Evolutionary conservation across 2,797 vertebrate genomes (phyloP).

Genomic region (Cossypha caffra): DNA sequence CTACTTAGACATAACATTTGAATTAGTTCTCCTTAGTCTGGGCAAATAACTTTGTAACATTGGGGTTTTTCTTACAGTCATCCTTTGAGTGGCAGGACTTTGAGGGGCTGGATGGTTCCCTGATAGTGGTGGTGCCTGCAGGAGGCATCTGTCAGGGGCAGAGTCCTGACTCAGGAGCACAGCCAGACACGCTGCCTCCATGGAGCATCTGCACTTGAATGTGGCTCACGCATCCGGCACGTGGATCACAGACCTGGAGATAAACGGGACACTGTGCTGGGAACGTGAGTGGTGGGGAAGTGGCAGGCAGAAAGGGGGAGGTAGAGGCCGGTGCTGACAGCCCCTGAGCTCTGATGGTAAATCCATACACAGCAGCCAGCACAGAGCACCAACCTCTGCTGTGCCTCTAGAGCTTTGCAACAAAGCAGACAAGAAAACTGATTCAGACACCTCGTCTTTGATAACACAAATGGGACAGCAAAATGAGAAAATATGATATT

Average conservation of each 20-base stretch:
- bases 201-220: rapidly evolving
- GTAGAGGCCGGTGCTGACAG: background rate
- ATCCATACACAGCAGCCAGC: background rate
- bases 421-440: background rate
- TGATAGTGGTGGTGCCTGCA: background rate
- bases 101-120: background rate
- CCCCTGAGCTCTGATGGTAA: background rate
- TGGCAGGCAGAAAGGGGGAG: background rate
- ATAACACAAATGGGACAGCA: background rate
- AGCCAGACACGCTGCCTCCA: background rate
- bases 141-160: background rate
- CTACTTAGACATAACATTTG: background rate
- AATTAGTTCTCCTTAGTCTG: background rate
- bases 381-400: background rate
- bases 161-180: rapidly evolving
- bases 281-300: rapidly evolving
- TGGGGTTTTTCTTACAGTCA: background rate
- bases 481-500: background rate
- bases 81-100: background rate
- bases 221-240: rapidly evolving
- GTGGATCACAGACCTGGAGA: background rate
- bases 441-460: background rate
- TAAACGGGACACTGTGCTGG: rapidly evolving
- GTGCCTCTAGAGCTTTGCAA: background rate
- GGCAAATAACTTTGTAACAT: background rate